Base-by-base conservation (phyloP, 2,888 invertebrate genomes). In the Lagria hirta region DNA sequence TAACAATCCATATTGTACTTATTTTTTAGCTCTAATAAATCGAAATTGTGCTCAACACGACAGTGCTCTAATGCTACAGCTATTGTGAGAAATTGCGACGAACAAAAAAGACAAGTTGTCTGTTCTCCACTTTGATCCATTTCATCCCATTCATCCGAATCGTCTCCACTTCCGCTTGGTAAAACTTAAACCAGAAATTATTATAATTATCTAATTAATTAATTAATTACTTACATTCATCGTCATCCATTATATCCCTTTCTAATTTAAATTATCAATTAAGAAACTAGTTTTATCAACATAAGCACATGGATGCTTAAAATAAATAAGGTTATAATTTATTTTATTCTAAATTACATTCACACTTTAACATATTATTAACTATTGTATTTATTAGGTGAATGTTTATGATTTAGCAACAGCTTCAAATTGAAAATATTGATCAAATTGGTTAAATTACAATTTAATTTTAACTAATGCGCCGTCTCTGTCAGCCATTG, bases 1-100 rank as follows among this genome's bases (percentile, higher is more conserved):
- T 91, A 89, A 61, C 84, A 84, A 65, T 91, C 89, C 80, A 91
- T 84, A 54, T 78, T 78, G 60, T 84, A 83, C 64, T 81, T 85
- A 2, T 68, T 67, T 68, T 87, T 86, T 20, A 90, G 71, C 29
- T 71, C 69, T 3, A 75, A 69, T 40, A 90, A 72, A 64, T 81
- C 79, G 53, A 91, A 83, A 36, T 76, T 75, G 61, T 90, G 90
- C 8, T 63, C 70, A 3, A 67, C 66, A 50, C 79, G 77, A 49
- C 88, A 80, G 66, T 91, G 90, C 12, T 76, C 72, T 33, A 87
- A 70, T 13, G 84, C 86, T 42, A 75, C 75, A 17, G 80, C 78
- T 35, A 86, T 78, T 24, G 77, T 77, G n/a, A 75, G 66, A 43
- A 79, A 78, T 51, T 75, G 71, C 33, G 78, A 71, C 2, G 76